Evolutionary conservation across 1,140 invertebrate species (phyloP), one percentile per base, ranked within the genome.

Genomic region (Heterodera schachtii): DNA sequence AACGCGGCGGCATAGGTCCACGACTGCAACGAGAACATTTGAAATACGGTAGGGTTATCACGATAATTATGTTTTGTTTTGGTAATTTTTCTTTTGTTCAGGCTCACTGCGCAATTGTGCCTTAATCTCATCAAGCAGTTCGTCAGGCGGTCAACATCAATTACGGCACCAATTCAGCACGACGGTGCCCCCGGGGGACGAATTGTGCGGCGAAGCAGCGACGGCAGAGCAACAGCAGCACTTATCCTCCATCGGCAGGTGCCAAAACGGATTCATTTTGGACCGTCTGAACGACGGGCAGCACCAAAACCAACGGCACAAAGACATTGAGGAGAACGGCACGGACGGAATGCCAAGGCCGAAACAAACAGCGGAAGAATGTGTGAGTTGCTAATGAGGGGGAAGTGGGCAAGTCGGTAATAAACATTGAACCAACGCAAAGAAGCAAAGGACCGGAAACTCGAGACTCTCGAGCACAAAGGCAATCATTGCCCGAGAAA

Each of bases 1-100:
- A 21, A 13, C 71, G 47, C 70, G 31, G 70, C 1, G n/a, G 44
- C 57, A 70, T 19, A 46, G 64, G 31, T 31, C 75, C 79, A 44
- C 43, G 47, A 31, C 41, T 80, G 0, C 73, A 74, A 11, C 66
- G 79, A 2, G 75, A 80, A 21, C 79, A 76, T 74, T 76, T 60
- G 76, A 78, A 78, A 78, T 78, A 78, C 70, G 64, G 76, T 67
- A 71, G 49, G 49, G 49, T 6, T 11, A 2, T 11, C 11, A 52
- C 49, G 49, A 2, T 52, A 52, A 6, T 11, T 6, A 52, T 6
- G 49, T 11, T 52, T 52, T 52, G 49, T 52, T 8, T 11, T 11
- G 49, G 49, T 6, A 31, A 31, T 31, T 52, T 6, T 2, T 6
- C 49, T 52, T 11, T 8, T 52, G 49, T 11, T 6, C 49, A 71